Evolutionary conservation across 2,888 invertebrate species (phyloP).

Genomic region (Clusia tigrina): DNA sequence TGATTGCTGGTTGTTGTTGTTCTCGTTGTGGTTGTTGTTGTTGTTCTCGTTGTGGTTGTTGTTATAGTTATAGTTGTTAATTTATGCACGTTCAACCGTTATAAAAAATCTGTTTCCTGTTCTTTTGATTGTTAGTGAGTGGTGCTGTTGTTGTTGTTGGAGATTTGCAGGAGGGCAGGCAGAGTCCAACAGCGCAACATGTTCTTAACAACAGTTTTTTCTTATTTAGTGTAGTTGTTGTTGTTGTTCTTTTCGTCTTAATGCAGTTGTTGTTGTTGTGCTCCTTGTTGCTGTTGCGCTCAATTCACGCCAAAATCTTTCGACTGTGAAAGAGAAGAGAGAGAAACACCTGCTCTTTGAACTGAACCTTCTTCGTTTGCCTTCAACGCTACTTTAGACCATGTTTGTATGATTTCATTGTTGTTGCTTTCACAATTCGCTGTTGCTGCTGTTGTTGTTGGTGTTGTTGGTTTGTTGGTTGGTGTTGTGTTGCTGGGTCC

Average conservation of each 20-base stretch:
- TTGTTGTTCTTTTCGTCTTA: constrained; percentile 1
- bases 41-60: background rate
- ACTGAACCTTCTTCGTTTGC: background rate
- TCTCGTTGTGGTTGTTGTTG: no score
- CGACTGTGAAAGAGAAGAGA: constrained; percentile 24
- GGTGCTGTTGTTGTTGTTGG: background rate
- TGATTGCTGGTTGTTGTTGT: no score
- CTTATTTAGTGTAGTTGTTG: background rate
- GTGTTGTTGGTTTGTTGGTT: background rate
- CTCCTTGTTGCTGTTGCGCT: no score
- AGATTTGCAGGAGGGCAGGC: no score
- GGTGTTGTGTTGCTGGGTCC: background rate
- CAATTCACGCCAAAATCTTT: constrained; percentile 9
- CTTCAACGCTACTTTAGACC: background rate
- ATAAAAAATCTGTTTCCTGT: constrained; percentile 22
- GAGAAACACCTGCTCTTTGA: constrained; percentile 11
- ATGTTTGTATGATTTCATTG: constrained; percentile 1
- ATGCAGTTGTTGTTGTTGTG: background rate
- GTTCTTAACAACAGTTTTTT: background rate
- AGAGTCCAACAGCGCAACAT: constrained; percentile 12
- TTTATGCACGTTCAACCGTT: constrained; percentile 16
- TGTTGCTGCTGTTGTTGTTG: background rate
- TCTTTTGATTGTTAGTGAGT: constrained; percentile 1
- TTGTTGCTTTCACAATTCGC: no score
- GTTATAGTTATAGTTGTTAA: background rate